Percentiles rank a stretch among this genome's conserved stretches.
Evolutionary conservation across 2,888 invertebrate species (phyloP).

Genomic region (Cotesia congregata): DNA sequence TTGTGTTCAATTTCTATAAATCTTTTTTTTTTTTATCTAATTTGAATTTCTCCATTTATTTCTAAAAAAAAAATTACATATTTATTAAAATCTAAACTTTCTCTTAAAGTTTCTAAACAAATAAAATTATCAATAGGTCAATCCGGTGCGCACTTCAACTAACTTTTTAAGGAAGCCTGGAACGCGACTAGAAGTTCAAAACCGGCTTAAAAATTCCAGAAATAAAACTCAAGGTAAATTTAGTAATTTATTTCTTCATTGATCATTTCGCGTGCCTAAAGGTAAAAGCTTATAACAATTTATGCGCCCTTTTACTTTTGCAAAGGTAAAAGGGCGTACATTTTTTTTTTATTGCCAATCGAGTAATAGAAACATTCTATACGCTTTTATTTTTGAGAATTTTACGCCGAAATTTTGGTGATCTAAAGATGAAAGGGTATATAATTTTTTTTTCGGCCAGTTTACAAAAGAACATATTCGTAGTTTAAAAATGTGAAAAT

Average conservation of each 20-base stretch:
- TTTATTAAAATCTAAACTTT: neutral
- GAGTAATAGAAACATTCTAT: too few species aligned
- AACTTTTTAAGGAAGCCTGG: slow-evolving; percentile 50
- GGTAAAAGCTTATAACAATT: too few species aligned
- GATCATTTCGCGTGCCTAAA: too few species aligned
- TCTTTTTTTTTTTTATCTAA: slow-evolving; percentile 24
- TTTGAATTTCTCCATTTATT: neutral
- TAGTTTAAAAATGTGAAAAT: too few species aligned
- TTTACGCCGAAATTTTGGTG: too few species aligned
- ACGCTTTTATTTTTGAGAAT: too few species aligned
- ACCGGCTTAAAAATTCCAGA: slow-evolving; percentile 31
- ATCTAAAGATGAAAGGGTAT: too few species aligned
- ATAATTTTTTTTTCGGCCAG: too few species aligned
- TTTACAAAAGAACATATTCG: too few species aligned
- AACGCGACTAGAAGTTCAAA: slow-evolving; percentile 47
- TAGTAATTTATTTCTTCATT: neutral
- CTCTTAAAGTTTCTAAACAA: slow-evolving; percentile 25
- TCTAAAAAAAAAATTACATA: neutral
- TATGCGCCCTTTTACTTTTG: too few species aligned
- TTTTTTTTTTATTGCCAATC: too few species aligned
- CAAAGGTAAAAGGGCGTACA: too few species aligned
- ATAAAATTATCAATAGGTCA: slow-evolving; percentile 57
- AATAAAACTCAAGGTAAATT: slow-evolving; percentile 41
- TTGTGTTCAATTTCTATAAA: slow-evolving; percentile 24
- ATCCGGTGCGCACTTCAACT: slow-evolving; percentile 52